phyloP scores from a whole-genome alignment of 35 echinoderm and acorn worm genomes.

The Ptychodera flava region DNA sequence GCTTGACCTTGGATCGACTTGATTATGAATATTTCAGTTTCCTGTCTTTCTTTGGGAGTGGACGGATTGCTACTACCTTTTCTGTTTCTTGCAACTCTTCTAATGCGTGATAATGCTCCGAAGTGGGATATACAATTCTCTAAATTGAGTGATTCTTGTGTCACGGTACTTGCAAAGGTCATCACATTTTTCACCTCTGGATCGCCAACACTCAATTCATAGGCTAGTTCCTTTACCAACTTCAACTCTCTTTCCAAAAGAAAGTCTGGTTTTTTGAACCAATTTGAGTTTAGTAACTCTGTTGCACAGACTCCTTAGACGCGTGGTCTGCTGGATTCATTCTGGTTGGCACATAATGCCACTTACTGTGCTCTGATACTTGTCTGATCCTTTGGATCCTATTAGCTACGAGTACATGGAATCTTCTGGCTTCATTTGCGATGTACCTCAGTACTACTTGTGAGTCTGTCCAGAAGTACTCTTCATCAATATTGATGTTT shows the following conservation, averaged over 20 bases:
- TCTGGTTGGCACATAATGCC: neutral
- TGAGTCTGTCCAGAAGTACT: conserved; percentile 2
- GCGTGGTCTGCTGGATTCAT: conserved; percentile 13
- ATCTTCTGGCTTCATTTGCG: neutral
- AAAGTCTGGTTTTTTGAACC: neutral
- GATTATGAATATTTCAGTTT: conserved; percentile 28
- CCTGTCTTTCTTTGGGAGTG: neutral
- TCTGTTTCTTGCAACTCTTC: neutral
- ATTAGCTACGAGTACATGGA: conserved; percentile 6
- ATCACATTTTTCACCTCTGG: neutral
- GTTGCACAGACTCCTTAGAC: neutral
- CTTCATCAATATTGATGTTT: neutral
- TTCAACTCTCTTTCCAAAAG: neutral
- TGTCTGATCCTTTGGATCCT: neutral
- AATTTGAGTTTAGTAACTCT: neutral
- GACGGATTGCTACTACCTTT: neutral
- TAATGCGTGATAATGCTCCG: neutral
- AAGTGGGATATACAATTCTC: neutral
- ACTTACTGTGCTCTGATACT: neutral
- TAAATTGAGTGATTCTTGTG: neutral
- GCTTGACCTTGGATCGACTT: conserved; percentile 20
- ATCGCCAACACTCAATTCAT: neutral
- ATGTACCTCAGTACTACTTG: conserved; percentile 9
- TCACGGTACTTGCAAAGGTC: neutral
- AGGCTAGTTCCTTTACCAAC: neutral